Conservation (phyloP, 2,797 vertebrate species). For the Pseudotriccus pelzelni region DNA sequence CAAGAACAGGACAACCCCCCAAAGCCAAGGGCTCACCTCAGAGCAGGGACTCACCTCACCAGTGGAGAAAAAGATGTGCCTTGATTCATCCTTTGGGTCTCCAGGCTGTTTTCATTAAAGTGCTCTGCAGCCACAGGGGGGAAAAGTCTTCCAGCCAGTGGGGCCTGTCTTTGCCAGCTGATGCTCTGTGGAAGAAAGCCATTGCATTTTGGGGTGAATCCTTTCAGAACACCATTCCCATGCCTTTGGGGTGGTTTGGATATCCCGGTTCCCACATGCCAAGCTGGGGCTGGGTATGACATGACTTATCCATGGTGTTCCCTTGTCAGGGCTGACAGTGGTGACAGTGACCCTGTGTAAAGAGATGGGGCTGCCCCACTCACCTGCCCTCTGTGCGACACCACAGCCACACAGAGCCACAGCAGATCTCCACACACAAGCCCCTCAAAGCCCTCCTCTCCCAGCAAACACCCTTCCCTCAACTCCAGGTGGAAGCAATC, state of each 20-base stretch:
- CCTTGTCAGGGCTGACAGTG: neutral
- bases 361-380: neutral
- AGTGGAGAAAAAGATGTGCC: rapidly evolving
- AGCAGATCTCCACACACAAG: neutral
- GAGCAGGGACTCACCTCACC: rapidly evolving
- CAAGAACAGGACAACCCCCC: rapidly evolving
- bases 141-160: rapidly evolving
- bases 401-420: neutral
- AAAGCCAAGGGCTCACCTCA: neutral
- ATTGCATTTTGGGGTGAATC: neutral
- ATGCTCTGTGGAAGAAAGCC: neutral
- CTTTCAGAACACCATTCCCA: rapidly evolving
- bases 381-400: neutral
- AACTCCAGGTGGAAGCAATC: neutral
- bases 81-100: neutral
- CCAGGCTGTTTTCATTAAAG: neutral
- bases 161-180: rapidly evolving
- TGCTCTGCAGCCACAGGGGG: rapidly evolving
- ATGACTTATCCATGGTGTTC: rapidly evolving
- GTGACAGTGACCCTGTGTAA: neutral
- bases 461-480: neutral
- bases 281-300: neutral
- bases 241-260: rapidly evolving
- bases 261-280: rapidly evolving
- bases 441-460: neutral